phyloP scores from a whole-genome alignment of 2,797 vertebrate genomes.

The Streptopelia turtur region DNA sequence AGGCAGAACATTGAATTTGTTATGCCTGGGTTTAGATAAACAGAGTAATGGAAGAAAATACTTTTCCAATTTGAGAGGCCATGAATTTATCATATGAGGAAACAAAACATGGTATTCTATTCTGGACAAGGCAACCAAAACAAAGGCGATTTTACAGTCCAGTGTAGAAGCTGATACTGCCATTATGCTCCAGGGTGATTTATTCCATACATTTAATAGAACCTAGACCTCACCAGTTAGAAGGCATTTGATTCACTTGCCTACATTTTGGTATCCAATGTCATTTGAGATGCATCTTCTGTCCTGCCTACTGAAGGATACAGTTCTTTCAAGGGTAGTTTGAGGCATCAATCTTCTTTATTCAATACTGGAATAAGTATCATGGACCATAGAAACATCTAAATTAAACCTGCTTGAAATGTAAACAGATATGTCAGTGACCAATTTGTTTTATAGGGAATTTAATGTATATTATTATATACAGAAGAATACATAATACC shows the following conservation, averaged over 20 bases:
- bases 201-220: not conserved
- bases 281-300: not conserved
- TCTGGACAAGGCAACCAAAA: not conserved
- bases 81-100: not conserved
- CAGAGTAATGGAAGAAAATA: not conserved
- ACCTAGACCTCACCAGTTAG: not conserved
- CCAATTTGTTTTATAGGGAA: not conserved
- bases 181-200: not conserved
- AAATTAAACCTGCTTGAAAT: not conserved
- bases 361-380: not conserved
- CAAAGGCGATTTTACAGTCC: not conserved
- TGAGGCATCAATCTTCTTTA: not conserved
- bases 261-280: not conserved
- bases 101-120: not conserved
- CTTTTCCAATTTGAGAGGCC: not conserved
- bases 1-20: not conserved
- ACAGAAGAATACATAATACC: not conserved
- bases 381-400: not conserved
- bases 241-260: not conserved
- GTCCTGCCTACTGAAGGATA: not conserved
- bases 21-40: not conserved
- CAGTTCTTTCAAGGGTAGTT: not conserved
- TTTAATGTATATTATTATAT: not conserved
- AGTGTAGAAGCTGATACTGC: not conserved
- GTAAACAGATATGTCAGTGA: not conserved